Base-by-base conservation (phyloP, 2,888 invertebrate genomes). In the Ophion costatus region DNA sequence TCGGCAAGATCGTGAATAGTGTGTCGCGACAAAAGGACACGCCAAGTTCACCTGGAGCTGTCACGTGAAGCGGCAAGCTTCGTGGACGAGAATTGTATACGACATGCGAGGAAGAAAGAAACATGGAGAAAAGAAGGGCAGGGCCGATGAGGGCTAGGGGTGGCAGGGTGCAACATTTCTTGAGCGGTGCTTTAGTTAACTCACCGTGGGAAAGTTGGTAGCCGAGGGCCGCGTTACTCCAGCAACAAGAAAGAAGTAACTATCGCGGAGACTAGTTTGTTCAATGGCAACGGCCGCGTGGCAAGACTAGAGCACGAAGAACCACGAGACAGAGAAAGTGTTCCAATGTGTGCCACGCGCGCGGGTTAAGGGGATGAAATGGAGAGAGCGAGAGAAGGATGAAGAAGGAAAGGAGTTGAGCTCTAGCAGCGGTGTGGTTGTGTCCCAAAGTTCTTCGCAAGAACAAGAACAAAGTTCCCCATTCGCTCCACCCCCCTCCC, bases 401-500 rank as follows among this genome's bases (percentile, higher is more conserved):
- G 76, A 80, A 82, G 66, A 79, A 74, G 67, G 76, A 67, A 76
- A 77, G 74, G 29, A 82, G 33, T 67, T 67, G 42, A 76, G 78
- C 80, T 69, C 66, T 80, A 81, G 67, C 71, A 80, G 70, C 77
- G 77, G 87, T 90, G 89, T 91, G 78, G 70, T 73, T 74, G 87
- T 90, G 89, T 91, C 86, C 89, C 91, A 90, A 93, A 93, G 92
- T 93, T 93, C 91, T 92, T 92, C 91, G 89, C 92, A 93, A 92
- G 93, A 93, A 93, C 92, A 93, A 92, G 93, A 93, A 93, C 93
- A 93, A 93, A 93, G 93, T 93, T 93, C 91, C 88, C 86, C 81
- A 87, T 88, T 90, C 88, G 88, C 78, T 79, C 17, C 22, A 82
- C 77, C 70, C 70, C 83, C 66, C 85, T 76, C 61, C 82, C 70